Evolutionary conservation across 92 coral and sea anemone genomes (phyloP).

Genomic region (Meandrina meandrites): DNA sequence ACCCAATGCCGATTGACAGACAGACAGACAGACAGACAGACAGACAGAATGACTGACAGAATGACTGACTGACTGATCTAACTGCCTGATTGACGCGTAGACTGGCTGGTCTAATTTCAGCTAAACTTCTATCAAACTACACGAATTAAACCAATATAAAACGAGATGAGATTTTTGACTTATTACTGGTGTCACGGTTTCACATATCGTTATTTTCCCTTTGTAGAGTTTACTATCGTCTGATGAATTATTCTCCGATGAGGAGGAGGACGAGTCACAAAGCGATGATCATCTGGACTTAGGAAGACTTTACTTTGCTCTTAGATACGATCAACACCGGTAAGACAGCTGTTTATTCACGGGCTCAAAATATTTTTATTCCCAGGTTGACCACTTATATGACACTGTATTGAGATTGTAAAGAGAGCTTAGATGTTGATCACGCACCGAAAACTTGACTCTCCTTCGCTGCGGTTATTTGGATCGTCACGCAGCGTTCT

Average conservation of each 20-base stretch:
- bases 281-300: constrained; percentile 66
- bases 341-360: not conserved
- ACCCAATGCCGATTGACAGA: not conserved
- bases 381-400: too few relatives aligned
- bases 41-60: not conserved
- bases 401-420: too few relatives aligned
- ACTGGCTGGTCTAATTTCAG: not conserved
- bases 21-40: not conserved
- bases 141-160: too few relatives aligned
- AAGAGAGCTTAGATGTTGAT: too few relatives aligned
- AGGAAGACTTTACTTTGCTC: constrained; percentile 91
- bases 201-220: not conserved
- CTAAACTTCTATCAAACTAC: too few relatives aligned
- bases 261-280: constrained; percentile 39
- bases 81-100: not conserved
- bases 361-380: not conserved
- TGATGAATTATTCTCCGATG: constrained; percentile 44
- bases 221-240: constrained; percentile 25
- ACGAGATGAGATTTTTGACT: too few relatives aligned
- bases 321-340: constrained; percentile 92
- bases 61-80: too few relatives aligned
- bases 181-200: not conserved
- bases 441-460: too few relatives aligned
- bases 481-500: too few relatives aligned
- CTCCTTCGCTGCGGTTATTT: not conserved